Percentiles rank a stretch among this genome's conserved stretches.
phyloP scores from a whole-genome alignment of 1,140 invertebrate species.

The Lithobius niger region DNA sequence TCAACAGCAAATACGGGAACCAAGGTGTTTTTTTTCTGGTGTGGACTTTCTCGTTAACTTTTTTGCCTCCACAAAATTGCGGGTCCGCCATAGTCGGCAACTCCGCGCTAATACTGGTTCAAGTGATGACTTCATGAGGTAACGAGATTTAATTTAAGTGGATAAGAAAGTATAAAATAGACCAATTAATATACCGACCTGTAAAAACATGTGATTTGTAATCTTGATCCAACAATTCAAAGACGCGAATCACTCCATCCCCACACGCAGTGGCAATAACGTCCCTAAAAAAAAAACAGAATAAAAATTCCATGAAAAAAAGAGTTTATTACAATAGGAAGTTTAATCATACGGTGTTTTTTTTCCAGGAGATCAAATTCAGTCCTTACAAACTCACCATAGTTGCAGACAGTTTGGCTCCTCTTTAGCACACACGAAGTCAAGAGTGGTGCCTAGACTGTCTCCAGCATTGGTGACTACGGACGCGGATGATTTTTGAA shows the following conservation, averaged over 20 bases:
- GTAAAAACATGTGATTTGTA: slow-evolving; percentile 27
- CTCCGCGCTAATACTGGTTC: neutral
- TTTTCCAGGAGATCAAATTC: too few species aligned
- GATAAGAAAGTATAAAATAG: neutral
- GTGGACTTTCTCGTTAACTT: neutral
- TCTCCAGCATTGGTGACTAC: too few species aligned
- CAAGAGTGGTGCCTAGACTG: too few species aligned
- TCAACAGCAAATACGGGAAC: too few species aligned
- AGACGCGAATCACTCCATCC: slow-evolving; percentile 32
- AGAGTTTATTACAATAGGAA: neutral
- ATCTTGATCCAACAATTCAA: slow-evolving; percentile 26
- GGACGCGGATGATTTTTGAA: too few species aligned
- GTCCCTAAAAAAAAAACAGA: slow-evolving; percentile 23
- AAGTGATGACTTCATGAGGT: neutral
- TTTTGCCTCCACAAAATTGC: neutral
- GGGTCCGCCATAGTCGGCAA: neutral
- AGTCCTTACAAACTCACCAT: too few species aligned
- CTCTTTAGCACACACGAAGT: too few species aligned
- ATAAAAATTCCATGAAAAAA: neutral
- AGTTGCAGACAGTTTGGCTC: too few species aligned
- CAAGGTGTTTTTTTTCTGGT: too few species aligned
- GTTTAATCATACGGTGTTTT: neutral
- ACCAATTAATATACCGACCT: slow-evolving; percentile 18
- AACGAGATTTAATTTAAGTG: neutral
- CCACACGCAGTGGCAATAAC: slow-evolving; percentile 39